phyloP scores from a whole-genome alignment of 2,888 invertebrate species.

The Lypha dubia region DNA sequence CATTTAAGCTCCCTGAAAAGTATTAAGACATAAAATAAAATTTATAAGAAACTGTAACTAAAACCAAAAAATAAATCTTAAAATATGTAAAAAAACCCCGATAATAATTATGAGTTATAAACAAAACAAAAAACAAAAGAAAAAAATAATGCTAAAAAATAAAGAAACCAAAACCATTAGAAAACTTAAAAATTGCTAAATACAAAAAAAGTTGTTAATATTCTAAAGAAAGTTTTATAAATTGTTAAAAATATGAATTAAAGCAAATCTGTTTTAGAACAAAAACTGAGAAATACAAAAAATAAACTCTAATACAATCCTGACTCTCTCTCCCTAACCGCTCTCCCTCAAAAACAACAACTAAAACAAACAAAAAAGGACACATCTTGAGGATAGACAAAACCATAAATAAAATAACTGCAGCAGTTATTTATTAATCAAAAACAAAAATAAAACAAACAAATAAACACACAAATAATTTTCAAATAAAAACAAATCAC shows the following conservation, averaged over 20 bases:
- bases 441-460: no score
- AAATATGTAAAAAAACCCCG: constrained; percentile 65
- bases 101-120: constrained; percentile 65
- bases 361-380: neutral
- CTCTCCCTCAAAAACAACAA: constrained; percentile 24
- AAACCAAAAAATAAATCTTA: constrained; percentile 52
- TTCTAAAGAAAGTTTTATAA: constrained; percentile 81
- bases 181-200: constrained; percentile 70
- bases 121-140: constrained; percentile 53
- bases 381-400: constrained; percentile 57
- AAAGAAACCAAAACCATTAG: constrained; percentile 47
- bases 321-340: constrained; percentile 7
- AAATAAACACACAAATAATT: constrained; percentile 59
- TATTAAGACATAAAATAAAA: constrained; percentile 50
- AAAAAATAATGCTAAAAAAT: constrained; percentile 64
- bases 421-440: constrained; percentile 57
- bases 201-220: constrained; percentile 79
- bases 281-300: constrained; percentile 46
- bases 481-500: constrained; percentile 72
- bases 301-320: constrained; percentile 28
- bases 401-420: constrained; percentile 52
- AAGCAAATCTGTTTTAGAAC: constrained; percentile 70
- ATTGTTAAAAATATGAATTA: constrained; percentile 79
- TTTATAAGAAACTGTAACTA: constrained; percentile 61
- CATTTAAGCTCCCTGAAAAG: constrained; percentile 67